Percentiles rank a stretch among this genome's conserved stretches.
Evolutionary conservation across 1,140 invertebrate genomes (phyloP).

Genomic region (Chironomus striatipennis): DNA sequence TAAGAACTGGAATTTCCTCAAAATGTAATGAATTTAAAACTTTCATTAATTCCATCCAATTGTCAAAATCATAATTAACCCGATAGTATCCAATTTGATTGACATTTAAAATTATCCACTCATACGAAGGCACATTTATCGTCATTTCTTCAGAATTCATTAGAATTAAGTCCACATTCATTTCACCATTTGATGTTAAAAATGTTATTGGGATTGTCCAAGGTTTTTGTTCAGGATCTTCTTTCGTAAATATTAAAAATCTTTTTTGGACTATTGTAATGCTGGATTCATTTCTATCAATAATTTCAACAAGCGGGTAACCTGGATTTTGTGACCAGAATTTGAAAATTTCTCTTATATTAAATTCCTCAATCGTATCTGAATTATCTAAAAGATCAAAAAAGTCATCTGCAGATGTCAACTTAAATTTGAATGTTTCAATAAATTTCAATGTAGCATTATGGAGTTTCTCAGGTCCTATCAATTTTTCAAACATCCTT

Average conservation of each 20-base stretch:
- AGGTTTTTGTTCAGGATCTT: not conserved
- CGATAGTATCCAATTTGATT: slow-evolving; percentile 28
- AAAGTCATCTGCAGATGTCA: not conserved
- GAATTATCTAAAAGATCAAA: too few relatives aligned
- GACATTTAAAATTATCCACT: not conserved
- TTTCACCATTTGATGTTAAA: not conserved
- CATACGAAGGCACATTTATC: not conserved
- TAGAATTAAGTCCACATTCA: not conserved
- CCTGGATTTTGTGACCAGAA: not conserved
- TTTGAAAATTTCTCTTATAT: not conserved
- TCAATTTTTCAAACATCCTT: not conserved
- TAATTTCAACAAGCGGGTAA: not conserved
- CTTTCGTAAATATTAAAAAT: not conserved
- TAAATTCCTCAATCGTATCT: not conserved
- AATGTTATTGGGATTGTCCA: not conserved
- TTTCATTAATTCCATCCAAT: slow-evolving; percentile 44
- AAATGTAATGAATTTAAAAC: slow-evolving; percentile 34
- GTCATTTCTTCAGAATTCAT: not conserved
- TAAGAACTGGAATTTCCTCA: slow-evolving; percentile 49
- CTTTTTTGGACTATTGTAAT: not conserved
- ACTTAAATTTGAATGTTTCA: not conserved
- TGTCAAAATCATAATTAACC: slow-evolving; percentile 38
- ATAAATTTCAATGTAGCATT: not conserved
- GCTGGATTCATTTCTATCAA: not conserved
- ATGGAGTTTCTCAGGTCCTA: not conserved